Percentiles rank a stretch among this genome's conserved stretches.
Evolutionary conservation across 2,797 vertebrate genomes (phyloP).

Genomic region (Paratrypauchen microcephalus): DNA sequence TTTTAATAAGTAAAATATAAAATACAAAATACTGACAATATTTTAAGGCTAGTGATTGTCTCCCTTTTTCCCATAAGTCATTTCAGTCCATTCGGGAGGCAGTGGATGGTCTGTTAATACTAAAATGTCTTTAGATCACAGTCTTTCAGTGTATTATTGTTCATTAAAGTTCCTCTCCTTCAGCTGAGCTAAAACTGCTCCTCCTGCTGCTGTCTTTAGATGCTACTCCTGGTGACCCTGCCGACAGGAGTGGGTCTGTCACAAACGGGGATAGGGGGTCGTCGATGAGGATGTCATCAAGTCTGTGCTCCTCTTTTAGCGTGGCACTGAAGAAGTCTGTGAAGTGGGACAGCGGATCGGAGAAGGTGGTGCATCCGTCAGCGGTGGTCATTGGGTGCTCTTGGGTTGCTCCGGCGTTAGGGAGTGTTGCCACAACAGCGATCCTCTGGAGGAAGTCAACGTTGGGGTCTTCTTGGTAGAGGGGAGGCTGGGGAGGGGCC

Average conservation of each 20-base stretch:
- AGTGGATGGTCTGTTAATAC: slow-evolving; percentile 32
- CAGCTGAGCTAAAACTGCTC: slow-evolving; percentile 93
- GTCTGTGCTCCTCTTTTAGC: slow-evolving; percentile 91
- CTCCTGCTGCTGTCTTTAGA: slow-evolving; percentile 94
- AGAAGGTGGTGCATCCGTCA: slow-evolving; percentile 85
- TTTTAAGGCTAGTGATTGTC: slow-evolving; percentile 51
- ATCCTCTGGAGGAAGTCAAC: slow-evolving; percentile 84
- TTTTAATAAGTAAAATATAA: slow-evolving; percentile 1
- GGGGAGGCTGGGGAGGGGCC: slow-evolving; percentile 61
- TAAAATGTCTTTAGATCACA: slow-evolving; percentile 5
- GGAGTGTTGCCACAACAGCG: slow-evolving; percentile 50
- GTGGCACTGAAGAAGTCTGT: slow-evolving; percentile 94
- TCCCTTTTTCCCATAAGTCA: slow-evolving; percentile 71
- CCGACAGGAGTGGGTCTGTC: slow-evolving; percentile 89
- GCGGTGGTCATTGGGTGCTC: slow-evolving; percentile 57
- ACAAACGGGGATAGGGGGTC: slow-evolving; percentile 88
- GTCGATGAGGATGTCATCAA: slow-evolving; percentile 88
- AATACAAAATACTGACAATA: slow-evolving; percentile 38
- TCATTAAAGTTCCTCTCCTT: slow-evolving; percentile 86
- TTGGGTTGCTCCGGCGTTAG: slow-evolving; percentile 63
- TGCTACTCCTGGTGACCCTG: slow-evolving; percentile 79
- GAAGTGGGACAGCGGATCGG: slow-evolving; percentile 96
- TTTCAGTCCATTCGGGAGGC: slow-evolving; percentile 49
- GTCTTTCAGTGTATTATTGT: neutral
- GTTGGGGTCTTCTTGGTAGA: slow-evolving; percentile 85